Conservation (phyloP, 2,797 vertebrate species). For the Parauchenoglanis ngamensis region DNA sequence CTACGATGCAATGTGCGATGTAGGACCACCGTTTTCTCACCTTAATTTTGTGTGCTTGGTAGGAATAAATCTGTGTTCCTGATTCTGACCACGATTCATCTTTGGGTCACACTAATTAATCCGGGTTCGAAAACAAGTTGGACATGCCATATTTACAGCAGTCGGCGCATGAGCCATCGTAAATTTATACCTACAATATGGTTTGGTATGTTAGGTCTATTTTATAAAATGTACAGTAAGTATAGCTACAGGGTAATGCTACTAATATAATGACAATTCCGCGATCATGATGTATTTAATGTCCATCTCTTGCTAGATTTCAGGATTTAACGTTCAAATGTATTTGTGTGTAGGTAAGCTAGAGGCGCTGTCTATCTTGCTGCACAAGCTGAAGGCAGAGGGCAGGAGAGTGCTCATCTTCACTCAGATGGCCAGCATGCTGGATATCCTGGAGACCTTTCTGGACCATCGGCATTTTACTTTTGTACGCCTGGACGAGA, state of each 20-base stretch:
- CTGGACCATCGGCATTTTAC: conserved; percentile 88
- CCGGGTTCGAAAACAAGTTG: neutral
- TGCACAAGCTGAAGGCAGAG: conserved; percentile 89
- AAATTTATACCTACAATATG: neutral
- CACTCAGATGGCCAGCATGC: conserved; percentile 87
- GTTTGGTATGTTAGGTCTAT: neutral
- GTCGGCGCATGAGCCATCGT: neutral
- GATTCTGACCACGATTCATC: too few relatives aligned
- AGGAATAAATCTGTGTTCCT: too few relatives aligned
- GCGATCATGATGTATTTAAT: neutral
- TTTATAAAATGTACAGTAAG: neutral
- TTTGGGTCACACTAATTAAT: neutral
- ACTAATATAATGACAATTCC: neutral
- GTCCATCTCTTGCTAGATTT: too few relatives aligned
- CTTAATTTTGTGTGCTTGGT: neutral
- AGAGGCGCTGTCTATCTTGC: conserved; percentile 90
- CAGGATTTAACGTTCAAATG: too few relatives aligned
- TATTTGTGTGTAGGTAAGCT: conserved; percentile 83
- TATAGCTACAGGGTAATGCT: too few relatives aligned
- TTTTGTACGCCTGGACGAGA: conserved; percentile 91
- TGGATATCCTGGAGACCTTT: conserved; percentile 87
- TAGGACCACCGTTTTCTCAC: too few relatives aligned
- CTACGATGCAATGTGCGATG: too few relatives aligned
- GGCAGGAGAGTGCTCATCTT: conserved; percentile 91
- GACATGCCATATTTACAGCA: neutral